A percentile compares a stretch with the other conserved stretches of the same genome.
Conservation (phyloP, 2,888 invertebrate genomes). For the Heliconius cydno region DNA sequence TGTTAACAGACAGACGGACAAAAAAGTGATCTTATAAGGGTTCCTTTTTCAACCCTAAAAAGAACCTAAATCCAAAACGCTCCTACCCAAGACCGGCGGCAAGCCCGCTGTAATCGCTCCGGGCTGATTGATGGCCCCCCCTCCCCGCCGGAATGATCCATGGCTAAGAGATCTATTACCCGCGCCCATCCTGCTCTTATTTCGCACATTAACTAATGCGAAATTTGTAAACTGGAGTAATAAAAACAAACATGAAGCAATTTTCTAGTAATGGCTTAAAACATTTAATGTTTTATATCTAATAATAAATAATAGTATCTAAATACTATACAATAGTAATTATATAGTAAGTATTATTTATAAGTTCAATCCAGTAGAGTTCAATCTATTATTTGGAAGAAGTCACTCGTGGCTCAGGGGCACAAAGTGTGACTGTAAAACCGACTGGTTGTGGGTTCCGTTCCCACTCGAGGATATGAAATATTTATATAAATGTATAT, state of each 20-base stretch:
- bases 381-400: too few species aligned
- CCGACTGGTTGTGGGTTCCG: too few species aligned
- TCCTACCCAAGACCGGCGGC: conserved; percentile 52
- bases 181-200: conserved; percentile 62
- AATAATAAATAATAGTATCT: too few species aligned
- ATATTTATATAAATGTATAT: too few species aligned
- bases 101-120: conserved; percentile 72
- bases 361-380: too few species aligned
- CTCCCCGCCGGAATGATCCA: conserved; percentile 70
- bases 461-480: too few species aligned
- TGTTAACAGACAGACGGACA: too few species aligned
- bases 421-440: too few species aligned
- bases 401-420: too few species aligned
- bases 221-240: conserved; percentile 46
- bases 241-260: conserved; percentile 35
- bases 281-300: conserved; percentile 17
- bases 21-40: too few species aligned
- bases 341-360: too few species aligned
- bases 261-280: conserved; percentile 35
- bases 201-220: conserved; percentile 54
- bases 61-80: conserved; percentile 20
- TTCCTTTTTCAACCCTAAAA: neutral
- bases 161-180: conserved; percentile 75
- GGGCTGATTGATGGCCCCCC: conserved; percentile 80
- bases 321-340: too few species aligned